A percentile compares a stretch with the other conserved stretches of the same genome.
phyloP scores from a whole-genome alignment of 2,113 vertebrate genomes.

The Indicator indicator region DNA sequence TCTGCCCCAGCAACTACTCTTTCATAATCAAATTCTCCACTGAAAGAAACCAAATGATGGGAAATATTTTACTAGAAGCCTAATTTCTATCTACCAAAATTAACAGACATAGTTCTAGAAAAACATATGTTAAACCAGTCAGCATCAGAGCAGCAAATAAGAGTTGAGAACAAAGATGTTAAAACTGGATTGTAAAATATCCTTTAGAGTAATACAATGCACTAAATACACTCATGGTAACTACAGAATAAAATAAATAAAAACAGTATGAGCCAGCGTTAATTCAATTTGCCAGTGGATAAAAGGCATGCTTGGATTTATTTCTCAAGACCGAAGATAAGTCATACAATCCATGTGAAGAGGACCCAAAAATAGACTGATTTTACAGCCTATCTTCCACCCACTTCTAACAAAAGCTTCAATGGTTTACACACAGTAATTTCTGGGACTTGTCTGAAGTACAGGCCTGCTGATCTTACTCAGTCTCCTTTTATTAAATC shows the following conservation, averaged over 20 bases:
- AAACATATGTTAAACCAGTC: background rate
- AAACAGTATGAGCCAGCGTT: background rate
- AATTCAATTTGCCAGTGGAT: background rate
- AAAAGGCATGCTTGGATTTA: background rate
- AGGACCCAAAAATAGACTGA: background rate
- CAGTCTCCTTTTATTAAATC: background rate
- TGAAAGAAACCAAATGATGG: background rate
- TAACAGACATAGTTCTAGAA: background rate
- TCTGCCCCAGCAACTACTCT: background rate
- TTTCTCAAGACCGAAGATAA: background rate
- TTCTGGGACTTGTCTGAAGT: background rate
- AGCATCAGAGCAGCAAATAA: background rate
- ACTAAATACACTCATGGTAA: background rate
- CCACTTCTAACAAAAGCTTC: background rate
- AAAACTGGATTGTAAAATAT: background rate
- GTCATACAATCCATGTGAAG: background rate
- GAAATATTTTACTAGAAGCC: background rate
- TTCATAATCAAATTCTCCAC: background rate
- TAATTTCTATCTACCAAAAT: background rate
- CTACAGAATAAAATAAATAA: background rate
- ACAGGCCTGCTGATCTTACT: background rate
- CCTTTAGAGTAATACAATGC: background rate
- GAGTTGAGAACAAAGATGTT: background rate
- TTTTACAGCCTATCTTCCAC: background rate
- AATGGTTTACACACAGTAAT: accelerated